Evolutionary conservation across 2,113 vertebrate genomes (phyloP).

Genomic region (Ondatra zibethicus): DNA sequence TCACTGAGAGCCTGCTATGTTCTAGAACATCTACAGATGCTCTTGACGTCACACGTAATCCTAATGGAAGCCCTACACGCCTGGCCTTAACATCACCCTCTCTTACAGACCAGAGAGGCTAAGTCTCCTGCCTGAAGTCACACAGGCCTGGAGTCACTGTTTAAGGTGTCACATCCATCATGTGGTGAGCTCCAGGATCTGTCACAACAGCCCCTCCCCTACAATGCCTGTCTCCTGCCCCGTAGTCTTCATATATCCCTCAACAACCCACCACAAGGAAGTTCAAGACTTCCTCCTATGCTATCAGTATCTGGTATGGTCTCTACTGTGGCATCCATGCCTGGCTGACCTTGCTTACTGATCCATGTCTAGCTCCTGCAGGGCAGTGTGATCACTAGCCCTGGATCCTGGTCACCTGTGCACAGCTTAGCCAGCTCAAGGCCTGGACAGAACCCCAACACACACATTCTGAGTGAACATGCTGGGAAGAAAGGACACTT

Average conservation of each 20-base stretch:
- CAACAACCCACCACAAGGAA: background rate
- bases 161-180: background rate
- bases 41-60: background rate
- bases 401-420: background rate
- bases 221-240: background rate
- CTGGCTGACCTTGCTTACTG: background rate
- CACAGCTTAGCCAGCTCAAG: background rate
- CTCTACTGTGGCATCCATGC: fast-evolving
- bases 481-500: background rate
- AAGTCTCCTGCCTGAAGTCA: background rate
- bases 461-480: background rate
- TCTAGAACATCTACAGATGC: background rate
- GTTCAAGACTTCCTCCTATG: background rate
- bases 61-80: background rate
- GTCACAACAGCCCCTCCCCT: background rate
- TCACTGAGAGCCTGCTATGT: background rate
- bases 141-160: background rate
- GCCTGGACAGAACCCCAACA: background rate
- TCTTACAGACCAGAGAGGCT: background rate
- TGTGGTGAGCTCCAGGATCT: background rate
- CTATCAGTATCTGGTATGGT: background rate
- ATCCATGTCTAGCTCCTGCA: fast-evolving
- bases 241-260: background rate
- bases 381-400: background rate
- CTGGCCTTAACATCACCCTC: background rate